Conservation (phyloP, 2,113 vertebrate species). For the Nestor notabilis region DNA sequence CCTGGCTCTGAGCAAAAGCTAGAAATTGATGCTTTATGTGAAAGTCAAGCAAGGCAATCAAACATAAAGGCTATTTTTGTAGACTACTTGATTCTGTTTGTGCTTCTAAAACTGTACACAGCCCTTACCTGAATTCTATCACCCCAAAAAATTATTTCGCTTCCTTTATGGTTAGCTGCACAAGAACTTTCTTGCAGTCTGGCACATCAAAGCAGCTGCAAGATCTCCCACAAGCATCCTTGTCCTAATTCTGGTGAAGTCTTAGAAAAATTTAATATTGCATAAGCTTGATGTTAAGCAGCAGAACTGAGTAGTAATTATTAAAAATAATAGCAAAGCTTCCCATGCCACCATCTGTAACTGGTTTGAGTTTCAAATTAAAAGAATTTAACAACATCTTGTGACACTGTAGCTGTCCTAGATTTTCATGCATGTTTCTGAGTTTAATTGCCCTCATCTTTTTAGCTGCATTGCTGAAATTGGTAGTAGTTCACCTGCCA, state of each 20-base stretch:
- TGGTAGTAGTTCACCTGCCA: neutral
- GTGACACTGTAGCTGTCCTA: neutral
- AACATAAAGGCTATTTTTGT: neutral
- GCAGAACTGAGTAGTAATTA: neutral
- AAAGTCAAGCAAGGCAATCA: neutral
- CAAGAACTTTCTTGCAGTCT: neutral
- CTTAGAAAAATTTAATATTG: neutral
- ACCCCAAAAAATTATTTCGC: neutral
- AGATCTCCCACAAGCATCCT: neutral
- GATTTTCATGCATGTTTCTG: neutral
- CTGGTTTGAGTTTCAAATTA: neutral
- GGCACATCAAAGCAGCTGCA: neutral
- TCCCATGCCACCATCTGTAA: neutral
- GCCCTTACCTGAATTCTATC: neutral
- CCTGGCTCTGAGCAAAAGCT: neutral
- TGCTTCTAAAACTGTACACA: neutral
- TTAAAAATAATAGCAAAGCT: neutral
- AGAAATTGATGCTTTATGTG: neutral
- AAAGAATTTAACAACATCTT: neutral
- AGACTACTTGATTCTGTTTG: neutral
- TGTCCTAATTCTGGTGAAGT: neutral
- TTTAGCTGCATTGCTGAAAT: neutral
- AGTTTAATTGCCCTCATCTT: neutral
- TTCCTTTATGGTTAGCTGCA: neutral
- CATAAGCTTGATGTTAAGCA: neutral